These are phyloP conservation scores for Paragorgia papillata DNA, from an alignment of 92 coral and sea anemone genomes.

Conservation along the genomic window DNA sequence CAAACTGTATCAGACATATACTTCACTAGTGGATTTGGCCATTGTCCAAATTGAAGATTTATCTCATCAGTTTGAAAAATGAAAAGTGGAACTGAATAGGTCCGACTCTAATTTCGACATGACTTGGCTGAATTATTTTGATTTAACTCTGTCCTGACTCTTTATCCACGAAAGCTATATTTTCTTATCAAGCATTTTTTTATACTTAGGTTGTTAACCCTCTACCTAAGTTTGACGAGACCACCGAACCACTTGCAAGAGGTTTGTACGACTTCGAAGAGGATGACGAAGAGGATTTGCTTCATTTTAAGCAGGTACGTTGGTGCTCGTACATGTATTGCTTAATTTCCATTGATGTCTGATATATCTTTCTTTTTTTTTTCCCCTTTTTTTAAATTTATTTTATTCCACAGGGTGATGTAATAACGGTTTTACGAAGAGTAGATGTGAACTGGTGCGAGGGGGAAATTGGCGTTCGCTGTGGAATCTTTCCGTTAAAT, in stretches of 20 bases:
- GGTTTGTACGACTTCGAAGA: constrained; percentile 98
- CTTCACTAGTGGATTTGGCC: too few species aligned
- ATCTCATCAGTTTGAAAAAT: too few species aligned
- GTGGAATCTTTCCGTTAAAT: constrained; percentile 88
- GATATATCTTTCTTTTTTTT: not conserved
- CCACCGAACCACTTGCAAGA: constrained; percentile 79
- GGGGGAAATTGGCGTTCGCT: constrained; percentile 73
- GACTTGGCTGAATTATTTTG: too few species aligned
- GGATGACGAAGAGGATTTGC: constrained; percentile 85
- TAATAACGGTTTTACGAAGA: constrained; percentile 78
- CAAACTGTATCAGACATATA: too few species aligned
- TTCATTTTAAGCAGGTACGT: constrained; percentile 81
- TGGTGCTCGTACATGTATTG: not conserved
- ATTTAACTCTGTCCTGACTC: too few species aligned
- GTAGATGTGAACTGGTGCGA: constrained; percentile 99
- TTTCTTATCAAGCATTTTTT: too few species aligned
- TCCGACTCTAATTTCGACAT: too few species aligned
- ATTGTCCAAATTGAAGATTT: too few species aligned
- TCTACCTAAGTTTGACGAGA: constrained; percentile 79
- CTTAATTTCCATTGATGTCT: not conserved
- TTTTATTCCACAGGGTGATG: constrained; percentile 65
- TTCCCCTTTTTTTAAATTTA: not conserved
- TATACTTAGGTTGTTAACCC: constrained; percentile 73
- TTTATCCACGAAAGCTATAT: too few species aligned
- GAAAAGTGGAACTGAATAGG: too few species aligned